phyloP scores from a whole-genome alignment of 2,797 vertebrate genomes.

The Masticophis lateralis region DNA sequence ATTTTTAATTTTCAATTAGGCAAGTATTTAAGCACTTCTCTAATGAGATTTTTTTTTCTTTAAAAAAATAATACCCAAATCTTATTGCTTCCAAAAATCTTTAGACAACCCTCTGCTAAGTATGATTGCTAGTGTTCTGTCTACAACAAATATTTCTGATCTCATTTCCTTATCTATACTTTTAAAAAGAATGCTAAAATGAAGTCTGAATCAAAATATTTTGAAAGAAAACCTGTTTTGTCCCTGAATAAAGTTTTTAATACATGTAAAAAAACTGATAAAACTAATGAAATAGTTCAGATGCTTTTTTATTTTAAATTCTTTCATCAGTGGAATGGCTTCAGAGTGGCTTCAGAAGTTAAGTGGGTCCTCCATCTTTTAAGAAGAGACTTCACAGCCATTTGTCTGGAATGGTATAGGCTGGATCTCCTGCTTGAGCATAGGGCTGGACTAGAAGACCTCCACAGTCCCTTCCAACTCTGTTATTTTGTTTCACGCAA shows the following conservation, averaged over 20 bases:
- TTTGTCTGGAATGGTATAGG: background rate
- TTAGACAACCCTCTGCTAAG: background rate
- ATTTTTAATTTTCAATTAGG: slow-evolving; percentile 21
- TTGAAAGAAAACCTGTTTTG: background rate
- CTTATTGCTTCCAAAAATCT: slow-evolving; percentile 12
- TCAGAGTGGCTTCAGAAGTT: background rate
- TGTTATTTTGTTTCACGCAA: background rate
- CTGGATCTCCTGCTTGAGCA: background rate
- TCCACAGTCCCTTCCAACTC: background rate
- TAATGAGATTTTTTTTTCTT: slow-evolving; percentile 8
- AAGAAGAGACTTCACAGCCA: background rate
- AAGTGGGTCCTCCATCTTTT: background rate
- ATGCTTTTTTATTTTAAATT: background rate
- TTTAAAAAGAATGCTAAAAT: background rate
- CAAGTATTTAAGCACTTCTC: slow-evolving; percentile 21
- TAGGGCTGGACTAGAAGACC: background rate
- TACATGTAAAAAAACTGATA: background rate
- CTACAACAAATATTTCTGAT: background rate
- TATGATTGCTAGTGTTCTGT: background rate
- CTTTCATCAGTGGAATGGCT: background rate
- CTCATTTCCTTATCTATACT: background rate
- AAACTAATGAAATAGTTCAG: background rate
- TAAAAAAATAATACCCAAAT: background rate
- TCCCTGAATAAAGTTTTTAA: background rate
- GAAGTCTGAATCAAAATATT: background rate